These are phyloP conservation scores for Chelonoidis abingdonii DNA, from an alignment of 2,113 vertebrate genomes.

Conservation along the genomic window DNA sequence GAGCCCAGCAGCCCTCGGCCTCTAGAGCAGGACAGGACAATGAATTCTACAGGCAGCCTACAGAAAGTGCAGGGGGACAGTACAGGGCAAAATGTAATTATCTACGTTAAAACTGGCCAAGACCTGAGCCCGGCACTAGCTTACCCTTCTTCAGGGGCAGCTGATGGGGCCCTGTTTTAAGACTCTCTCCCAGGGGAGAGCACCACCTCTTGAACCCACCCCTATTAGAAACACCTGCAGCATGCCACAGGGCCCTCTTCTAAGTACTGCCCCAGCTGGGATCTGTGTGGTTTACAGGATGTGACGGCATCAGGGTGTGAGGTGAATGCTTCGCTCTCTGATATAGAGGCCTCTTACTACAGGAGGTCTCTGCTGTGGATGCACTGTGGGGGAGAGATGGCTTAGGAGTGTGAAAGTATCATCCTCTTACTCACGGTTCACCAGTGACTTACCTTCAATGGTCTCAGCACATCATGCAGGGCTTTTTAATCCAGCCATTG, in stretches of 20 bases:
- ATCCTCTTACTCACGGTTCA: neutral
- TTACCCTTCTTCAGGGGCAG: neutral
- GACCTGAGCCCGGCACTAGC: neutral
- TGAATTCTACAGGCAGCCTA: neutral
- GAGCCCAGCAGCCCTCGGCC: accelerated
- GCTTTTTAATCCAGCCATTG: neutral
- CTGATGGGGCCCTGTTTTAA: neutral
- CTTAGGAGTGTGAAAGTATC: neutral
- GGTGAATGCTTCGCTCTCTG: neutral
- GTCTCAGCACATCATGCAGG: neutral
- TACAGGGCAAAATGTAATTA: neutral
- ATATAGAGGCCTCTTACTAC: neutral
- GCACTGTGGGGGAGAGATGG: neutral
- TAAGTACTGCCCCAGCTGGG: neutral
- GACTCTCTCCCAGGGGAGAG: neutral
- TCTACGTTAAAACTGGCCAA: neutral
- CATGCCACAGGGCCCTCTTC: neutral
- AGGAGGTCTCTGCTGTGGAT: neutral
- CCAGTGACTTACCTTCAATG: neutral
- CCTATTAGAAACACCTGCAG: constrained; percentile 26
- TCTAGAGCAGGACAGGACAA: neutral
- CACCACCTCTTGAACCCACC: neutral
- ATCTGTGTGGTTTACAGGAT: neutral
- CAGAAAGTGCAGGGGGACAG: neutral
- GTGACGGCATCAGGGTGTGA: no score